Percentiles rank a stretch among this genome's conserved stretches.
phyloP scores from a whole-genome alignment of 1,140 invertebrate genomes.

The Platyura marginata region DNA sequence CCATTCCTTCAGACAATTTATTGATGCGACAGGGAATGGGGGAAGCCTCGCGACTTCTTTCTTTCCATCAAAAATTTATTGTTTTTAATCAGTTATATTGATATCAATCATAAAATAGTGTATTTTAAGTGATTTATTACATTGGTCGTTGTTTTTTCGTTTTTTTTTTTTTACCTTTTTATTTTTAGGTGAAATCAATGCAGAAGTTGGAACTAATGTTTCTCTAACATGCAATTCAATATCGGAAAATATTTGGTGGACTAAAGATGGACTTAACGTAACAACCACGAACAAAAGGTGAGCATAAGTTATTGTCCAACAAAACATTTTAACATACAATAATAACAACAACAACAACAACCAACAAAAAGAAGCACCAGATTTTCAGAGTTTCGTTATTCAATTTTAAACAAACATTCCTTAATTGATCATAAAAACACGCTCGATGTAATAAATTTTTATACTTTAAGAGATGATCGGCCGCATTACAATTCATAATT shows the following conservation, averaged over 20 bases:
- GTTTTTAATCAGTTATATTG: background rate
- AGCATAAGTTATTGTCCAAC: no score
- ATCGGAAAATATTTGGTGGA: conserved; percentile 18
- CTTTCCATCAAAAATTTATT: background rate
- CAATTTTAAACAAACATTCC: background rate
- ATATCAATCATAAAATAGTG: background rate
- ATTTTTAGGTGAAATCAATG: background rate
- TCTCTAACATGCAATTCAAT: background rate
- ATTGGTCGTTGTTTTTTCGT: background rate
- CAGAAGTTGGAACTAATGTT: background rate
- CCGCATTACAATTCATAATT: no score
- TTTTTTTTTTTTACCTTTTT: background rate
- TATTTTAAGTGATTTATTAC: background rate
- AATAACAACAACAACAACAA: background rate
- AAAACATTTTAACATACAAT: conserved; percentile 5
- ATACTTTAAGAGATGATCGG: no score
- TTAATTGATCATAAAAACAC: background rate
- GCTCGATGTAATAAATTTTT: no score
- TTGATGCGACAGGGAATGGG: no score
- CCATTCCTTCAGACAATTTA: no score
- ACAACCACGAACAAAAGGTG: conserved; percentile 21
- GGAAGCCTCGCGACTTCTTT: no score
- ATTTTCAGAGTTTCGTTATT: background rate
- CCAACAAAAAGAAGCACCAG: background rate
- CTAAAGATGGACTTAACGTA: conserved; percentile 16